phyloP scores from a whole-genome alignment of 2,113 vertebrate genomes.

The Clarias macrocephalus region DNA sequence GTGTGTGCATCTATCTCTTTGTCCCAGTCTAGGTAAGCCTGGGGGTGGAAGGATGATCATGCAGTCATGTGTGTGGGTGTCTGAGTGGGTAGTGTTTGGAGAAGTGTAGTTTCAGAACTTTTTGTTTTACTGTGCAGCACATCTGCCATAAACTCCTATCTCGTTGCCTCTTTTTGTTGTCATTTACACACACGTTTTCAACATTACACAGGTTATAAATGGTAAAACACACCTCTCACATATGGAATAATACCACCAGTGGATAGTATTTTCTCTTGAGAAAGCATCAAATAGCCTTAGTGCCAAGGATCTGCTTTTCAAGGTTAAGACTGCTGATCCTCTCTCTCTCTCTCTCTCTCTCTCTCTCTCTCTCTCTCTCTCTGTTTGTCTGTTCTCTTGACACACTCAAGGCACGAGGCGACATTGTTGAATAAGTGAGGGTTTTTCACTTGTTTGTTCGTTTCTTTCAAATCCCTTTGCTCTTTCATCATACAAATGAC shows the following conservation, averaged over 20 bases:
- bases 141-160: not conserved
- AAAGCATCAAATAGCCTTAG: not conserved
- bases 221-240: not conserved
- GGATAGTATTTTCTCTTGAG: slow-evolving; percentile 15
- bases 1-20: not conserved
- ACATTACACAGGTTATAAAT: not conserved
- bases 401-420: not conserved
- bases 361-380: not conserved
- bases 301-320: not conserved
- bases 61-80: slow-evolving; percentile 44
- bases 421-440: not conserved
- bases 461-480: slow-evolving; percentile 9
- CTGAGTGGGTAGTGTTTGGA: slow-evolving; percentile 39
- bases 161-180: not conserved
- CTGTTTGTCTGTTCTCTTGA: no score
- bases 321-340: slow-evolving; percentile 23
- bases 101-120: slow-evolving; percentile 16
- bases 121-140: slow-evolving; percentile 8
- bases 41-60: slow-evolving; percentile 39
- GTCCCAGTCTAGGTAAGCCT: slow-evolving; percentile 33
- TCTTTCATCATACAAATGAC: slow-evolving; percentile 20
- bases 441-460: not conserved
- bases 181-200: not conserved
- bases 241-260: not conserved
- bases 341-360: not conserved